Evolutionary conservation across 2,888 invertebrate species (phyloP).

Genomic region (Caenorhabditis wallacei): DNA sequence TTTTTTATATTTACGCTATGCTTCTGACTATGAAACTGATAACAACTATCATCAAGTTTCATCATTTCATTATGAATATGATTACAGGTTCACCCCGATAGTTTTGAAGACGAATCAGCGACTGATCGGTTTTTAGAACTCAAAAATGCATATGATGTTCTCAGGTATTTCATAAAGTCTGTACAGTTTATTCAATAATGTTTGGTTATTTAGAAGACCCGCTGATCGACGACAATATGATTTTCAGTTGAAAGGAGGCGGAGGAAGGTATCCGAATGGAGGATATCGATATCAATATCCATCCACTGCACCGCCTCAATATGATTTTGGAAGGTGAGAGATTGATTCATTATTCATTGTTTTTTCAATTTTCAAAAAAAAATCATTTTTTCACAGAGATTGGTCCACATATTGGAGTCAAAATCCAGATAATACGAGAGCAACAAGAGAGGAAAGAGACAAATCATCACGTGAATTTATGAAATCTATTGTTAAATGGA

Average conservation of each 20-base stretch:
- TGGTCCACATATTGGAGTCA: constrained; percentile 63
- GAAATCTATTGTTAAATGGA: constrained; percentile 73
- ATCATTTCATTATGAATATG: constrained; percentile 26
- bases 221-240: constrained; percentile 73
- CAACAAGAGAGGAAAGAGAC: constrained; percentile 52
- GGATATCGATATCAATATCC: constrained; percentile 38
- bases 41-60: constrained; percentile 18
- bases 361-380: no score
- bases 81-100: constrained; percentile 79
- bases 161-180: constrained; percentile 40
- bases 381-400: constrained; percentile 36
- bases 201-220: constrained; percentile 65
- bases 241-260: constrained; percentile 41
- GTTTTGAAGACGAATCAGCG: constrained; percentile 62
- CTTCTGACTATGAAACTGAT: not conserved
- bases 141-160: constrained; percentile 77
- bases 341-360: no score
- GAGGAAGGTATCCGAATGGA: constrained; percentile 26
- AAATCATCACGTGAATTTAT: constrained; percentile 62
- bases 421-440: constrained; percentile 41
- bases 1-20: not conserved
- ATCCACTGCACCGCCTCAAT: constrained; percentile 48
- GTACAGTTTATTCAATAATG: not conserved
- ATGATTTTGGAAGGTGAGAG: constrained; percentile 52
- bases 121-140: constrained; percentile 76